Base-by-base conservation (phyloP, 2,113 vertebrate genomes). In the Eulemur rufifrons region DNA sequence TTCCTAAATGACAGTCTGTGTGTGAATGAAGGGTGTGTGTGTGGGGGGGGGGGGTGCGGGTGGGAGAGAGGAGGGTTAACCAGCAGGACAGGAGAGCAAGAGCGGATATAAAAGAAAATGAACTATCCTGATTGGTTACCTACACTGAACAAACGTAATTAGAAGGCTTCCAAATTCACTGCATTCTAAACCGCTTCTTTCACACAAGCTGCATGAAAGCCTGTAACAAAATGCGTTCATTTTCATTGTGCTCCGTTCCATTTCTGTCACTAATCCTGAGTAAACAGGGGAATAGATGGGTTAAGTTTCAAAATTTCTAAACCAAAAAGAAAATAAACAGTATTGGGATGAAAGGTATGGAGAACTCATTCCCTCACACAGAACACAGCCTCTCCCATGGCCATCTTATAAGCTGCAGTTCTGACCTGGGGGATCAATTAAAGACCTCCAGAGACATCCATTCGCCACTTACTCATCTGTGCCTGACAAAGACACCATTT, bases 271-370 rank as follows among this genome's bases (percentile, higher is more conserved):
- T 89, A 86, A 71, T 71, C 83, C 91, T 63, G 45, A 87, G 89
- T 84, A 86, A 95, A 96, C 66, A 77, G 18, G 69, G 83, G 68
- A 81, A 86, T 63, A 56, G 64, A 91, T n/a, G 84, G 73, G 78
- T 93, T 93, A 95, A 80, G 29, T 92, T 68, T 89, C 86, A 71
- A 95, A 95, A 97, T 96, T 97, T 90, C 88, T 94, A 95, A 95
- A 90, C 87, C 34, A n/a, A 95, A 97, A 94, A 83, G 81, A 92
- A 95, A 97, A 97, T 52, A 97, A 96, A 96, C 87, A 88, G 37
- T 64, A 90, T 32, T 94, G 94, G 97, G 95, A 96, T 15, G 86
- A 95, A 69, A 96, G 92, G 94, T 61, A 82, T 95, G 92, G 93
- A 59, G 86, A 90, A 61, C 66, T 77, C 89, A 91, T 50, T 95